Conservation (phyloP, 53 echinoderm and acorn worm genomes). For the Crossaster papposus region DNA sequence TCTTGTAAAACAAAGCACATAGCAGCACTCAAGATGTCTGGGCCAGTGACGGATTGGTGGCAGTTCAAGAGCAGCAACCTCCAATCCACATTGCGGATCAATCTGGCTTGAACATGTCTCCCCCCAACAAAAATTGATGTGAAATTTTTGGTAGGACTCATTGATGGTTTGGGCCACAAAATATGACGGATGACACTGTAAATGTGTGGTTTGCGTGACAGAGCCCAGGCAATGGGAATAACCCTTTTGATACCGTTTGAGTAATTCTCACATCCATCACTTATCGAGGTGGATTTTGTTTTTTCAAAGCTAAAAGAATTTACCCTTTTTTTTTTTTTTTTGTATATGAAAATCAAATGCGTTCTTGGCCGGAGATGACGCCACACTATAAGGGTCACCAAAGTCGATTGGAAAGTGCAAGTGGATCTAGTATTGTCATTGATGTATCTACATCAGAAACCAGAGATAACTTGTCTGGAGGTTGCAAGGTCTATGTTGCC, state of each 20-base stretch:
- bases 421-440: constrained; percentile 44
- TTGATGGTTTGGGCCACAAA: constrained; percentile 13
- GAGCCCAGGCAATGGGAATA: constrained; percentile 8
- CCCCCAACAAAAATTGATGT: constrained; percentile 37
- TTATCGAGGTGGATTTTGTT: constrained; percentile 10
- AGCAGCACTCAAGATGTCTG: neutral
- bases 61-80: constrained; percentile 38
- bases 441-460: constrained; percentile 53
- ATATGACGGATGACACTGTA: constrained; percentile 53
- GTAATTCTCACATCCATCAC: constrained; percentile 58
- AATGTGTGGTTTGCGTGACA: constrained; percentile 57
- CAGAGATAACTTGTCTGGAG: neutral
- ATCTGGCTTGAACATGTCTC: constrained; percentile 28
- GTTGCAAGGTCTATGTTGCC: constrained; percentile 15
- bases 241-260: constrained; percentile 15
- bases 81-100: constrained; percentile 28
- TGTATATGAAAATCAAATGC: constrained; percentile 38
- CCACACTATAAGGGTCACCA: constrained; percentile 15
- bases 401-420: constrained; percentile 58
- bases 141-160: constrained; percentile 32
- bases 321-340: neutral
- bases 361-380: neutral
- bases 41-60: constrained; percentile 37
- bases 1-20: neutral
- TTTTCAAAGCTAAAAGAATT: constrained; percentile 33